Evolutionary conservation across 2,797 vertebrate species (phyloP), one percentile per base, ranked within the genome.

Genomic region (Spondyliosoma cantharus): DNA sequence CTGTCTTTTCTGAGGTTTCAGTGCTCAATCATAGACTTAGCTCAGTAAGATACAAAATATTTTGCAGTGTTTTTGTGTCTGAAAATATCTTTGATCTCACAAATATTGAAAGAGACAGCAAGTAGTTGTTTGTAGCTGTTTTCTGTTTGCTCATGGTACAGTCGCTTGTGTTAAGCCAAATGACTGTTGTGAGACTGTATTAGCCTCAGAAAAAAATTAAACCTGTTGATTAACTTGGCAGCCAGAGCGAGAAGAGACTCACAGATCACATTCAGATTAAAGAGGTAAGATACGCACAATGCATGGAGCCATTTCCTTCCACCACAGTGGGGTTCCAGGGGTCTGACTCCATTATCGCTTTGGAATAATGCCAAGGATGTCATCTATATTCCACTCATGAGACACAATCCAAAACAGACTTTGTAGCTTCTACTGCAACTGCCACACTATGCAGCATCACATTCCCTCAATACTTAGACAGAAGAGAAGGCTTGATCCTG

Each of bases 371-470:
- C 76, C 74, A 82, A 67, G 60, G 43, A 69, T 77, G 69, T 86
- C 82, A 80, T 89, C 66, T 82, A 62, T 68, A 84, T 78, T 87
- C 81, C 54, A 81, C 76, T 77, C 80, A 57, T 49, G 64, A 78
- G 71, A 76, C 72, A 69, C 63, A 54, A 74, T 59, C 78, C 56
- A 86, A 84, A 90, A 75, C 82, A 86, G 46, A 82, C 50, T 52
- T 20, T n/a, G 37, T 7, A 64, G 57, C 62, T 27, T 57, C 24
- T 48, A 6, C 37, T 20, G 16, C 19, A 19, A 16, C 22, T 66
- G 45, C 24, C 14, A 3, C 25, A 4, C 56, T 22, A 7, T 16
- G 43, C 66, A 42, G 54, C 53, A 57, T 71, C 57, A 42, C 45
- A 42, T 71, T 63, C 56, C 64, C 50, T 78, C 43, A 69, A 13